Evolutionary conservation across 1,140 invertebrate genomes (phyloP), one percentile per base, ranked within the genome.

Genomic region (Panulirus ornatus): DNA sequence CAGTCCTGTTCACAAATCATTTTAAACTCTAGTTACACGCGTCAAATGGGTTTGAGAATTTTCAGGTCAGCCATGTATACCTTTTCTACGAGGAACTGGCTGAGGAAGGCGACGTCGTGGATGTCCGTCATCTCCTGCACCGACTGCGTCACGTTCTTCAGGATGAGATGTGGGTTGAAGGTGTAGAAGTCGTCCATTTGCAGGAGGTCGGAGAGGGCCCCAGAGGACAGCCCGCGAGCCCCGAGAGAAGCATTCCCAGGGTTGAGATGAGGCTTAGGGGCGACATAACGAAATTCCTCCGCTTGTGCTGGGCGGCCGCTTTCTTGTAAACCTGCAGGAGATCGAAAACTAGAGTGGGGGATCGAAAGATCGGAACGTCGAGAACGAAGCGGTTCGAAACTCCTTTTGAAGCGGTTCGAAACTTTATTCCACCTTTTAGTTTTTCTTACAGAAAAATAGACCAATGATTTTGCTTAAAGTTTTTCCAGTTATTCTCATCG

Each of bases 111-210:
- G 0, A 83, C 66, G 14, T 89, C 87, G 40, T 89, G 87, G 5
- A 75, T 63, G 16, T 83, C 79, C 19, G 30, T 30, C 8, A 75
- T 66, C 40, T 75, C 81, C 38, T 81, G 78, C 19, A 83, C 36
- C 16, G 79, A 38, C 70, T 83, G 63, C 16, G 87, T 89, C 30
- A 89, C 87, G 63, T 89, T 89, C 79, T 83, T 82, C 11, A 89
- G 87, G 11, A 89, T 71, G 58, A 89, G 87, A 44, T 89, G 87
- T 19, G 87, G 87, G 70, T 89, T 89, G 87, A 89, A 89, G 11
- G 87, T 83, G 87, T 75, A 89, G 58, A 89, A 89, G 66, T 89
- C 30, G 44, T 83, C 66, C 44, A 73, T 89, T 30, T 81, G 79
- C 11, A 89, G 27, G 14, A 89, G 79, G 27, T 89, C 87, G 22